A percentile compares a stretch with the other conserved stretches of the same genome.
phyloP scores from a whole-genome alignment of 1,140 invertebrate genomes.

The Zaprionus camerounensis region DNA sequence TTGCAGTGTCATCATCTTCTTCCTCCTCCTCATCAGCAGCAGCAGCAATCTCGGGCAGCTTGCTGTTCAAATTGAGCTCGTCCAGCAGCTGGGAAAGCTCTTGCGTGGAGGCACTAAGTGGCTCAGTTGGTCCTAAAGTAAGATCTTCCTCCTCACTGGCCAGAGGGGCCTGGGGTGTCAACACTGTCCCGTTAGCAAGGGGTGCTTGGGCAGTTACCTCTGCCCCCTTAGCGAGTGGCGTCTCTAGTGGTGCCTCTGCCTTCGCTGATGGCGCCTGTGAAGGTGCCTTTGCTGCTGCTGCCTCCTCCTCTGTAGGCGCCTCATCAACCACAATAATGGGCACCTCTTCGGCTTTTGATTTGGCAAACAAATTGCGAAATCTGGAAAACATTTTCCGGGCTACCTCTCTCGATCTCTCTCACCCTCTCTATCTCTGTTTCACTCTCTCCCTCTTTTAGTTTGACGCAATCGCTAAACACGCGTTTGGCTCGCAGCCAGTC shows the following conservation, averaged over 20 bases:
- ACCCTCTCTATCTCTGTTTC: conserved; percentile 26
- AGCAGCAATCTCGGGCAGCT: conserved; percentile 21
- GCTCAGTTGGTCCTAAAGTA: conserved; percentile 8
- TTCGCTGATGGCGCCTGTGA: conserved; percentile 1
- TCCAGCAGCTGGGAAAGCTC: conserved; percentile 61
- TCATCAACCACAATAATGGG: conserved; percentile 64
- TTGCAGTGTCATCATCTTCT: conserved; percentile 68
- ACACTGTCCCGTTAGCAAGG: not conserved
- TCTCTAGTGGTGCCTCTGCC: not conserved
- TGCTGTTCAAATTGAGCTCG: conserved; percentile 55
- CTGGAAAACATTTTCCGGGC: conserved; percentile 69
- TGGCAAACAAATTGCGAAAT: conserved; percentile 82
- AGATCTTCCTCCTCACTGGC: conserved; percentile 66
- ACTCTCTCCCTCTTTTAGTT: conserved; percentile 35
- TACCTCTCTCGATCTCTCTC: not conserved
- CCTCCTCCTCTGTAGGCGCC: conserved; percentile 24
- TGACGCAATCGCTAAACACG: conserved; percentile 73
- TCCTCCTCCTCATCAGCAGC: conserved; percentile 40
- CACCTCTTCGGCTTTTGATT: conserved; percentile 64
- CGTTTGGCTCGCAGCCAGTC: conserved; percentile 69
- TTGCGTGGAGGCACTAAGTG: conserved; percentile 51
- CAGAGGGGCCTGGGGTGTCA: conserved; percentile 38
- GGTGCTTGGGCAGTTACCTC: not conserved
- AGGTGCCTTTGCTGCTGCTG: not conserved
- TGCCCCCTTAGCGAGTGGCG: too few species aligned